These are phyloP conservation scores for Frankliniella intonsa DNA, from an alignment of 2,888 invertebrate species.

Conservation along the genomic window DNA sequence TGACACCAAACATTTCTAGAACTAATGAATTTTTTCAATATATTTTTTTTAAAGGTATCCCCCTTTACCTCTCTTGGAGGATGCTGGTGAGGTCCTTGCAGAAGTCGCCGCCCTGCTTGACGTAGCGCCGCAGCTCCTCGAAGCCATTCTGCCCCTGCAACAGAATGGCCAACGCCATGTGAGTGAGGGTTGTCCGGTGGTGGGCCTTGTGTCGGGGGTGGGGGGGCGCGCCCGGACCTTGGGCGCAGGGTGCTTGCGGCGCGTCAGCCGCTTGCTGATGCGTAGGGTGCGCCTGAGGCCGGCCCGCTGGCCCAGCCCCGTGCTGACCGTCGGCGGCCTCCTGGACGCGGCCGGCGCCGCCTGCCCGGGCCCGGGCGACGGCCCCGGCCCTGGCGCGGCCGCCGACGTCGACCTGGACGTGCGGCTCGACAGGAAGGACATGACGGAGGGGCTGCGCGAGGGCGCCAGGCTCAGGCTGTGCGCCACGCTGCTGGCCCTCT, in stretches of 20 bases:
- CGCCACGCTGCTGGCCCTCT: conserved; percentile 4
- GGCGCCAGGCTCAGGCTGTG: conserved; percentile 3
- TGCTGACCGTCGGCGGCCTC: conserved; percentile 1
- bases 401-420: not conserved
- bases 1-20: not conserved
- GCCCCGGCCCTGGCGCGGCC: not conserved
- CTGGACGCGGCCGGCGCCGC: not conserved
- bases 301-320: conserved; percentile 1
- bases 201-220: not conserved
- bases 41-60: not conserved
- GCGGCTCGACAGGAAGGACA: conserved; percentile 19
- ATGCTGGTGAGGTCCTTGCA: conserved; percentile 86
- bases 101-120: conserved; percentile 92
- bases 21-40: not conserved
- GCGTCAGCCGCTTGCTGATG: conserved; percentile 8
- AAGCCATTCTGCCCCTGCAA: conserved; percentile 88
- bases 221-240: not conserved
- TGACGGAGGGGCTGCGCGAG: conserved; percentile 2
- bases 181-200: too few relatives aligned
- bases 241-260: not conserved
- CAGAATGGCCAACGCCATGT: conserved; percentile 35
- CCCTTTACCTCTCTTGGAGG: conserved; percentile 79
- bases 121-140: conserved; percentile 84
- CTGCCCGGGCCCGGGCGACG: not conserved
- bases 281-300: conserved; percentile 9